phyloP scores from a whole-genome alignment of 2,888 invertebrate genomes.

The Gymnocheta viridis region DNA sequence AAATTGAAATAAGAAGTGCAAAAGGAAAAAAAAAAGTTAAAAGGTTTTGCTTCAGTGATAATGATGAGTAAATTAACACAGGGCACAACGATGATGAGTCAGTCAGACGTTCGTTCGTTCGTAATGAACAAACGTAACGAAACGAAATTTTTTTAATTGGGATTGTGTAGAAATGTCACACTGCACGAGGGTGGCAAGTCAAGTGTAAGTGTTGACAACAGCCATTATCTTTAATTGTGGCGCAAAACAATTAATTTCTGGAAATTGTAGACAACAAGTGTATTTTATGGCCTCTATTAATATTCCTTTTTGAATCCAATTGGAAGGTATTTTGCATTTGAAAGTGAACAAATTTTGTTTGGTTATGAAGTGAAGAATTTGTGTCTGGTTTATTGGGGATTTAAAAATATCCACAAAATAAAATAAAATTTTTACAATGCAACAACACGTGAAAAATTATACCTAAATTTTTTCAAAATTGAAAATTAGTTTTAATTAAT shows the following conservation, averaged over 20 bases:
- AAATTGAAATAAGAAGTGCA: not conserved
- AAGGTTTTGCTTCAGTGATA: slow-evolving; percentile 64
- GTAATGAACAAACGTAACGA: slow-evolving; percentile 51
- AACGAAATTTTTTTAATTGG: slow-evolving; percentile 42
- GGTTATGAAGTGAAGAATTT: not conserved
- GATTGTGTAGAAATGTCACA: slow-evolving; percentile 45
- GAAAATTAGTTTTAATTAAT: too few relatives aligned
- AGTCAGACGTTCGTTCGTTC: not conserved
- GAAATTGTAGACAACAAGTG: slow-evolving; percentile 62
- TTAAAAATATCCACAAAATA: too few relatives aligned
- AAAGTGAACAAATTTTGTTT: not conserved
- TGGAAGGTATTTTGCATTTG: not conserved
- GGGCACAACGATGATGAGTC: slow-evolving; percentile 30
- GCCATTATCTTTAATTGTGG: slow-evolving; percentile 69
- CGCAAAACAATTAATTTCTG: slow-evolving; percentile 66
- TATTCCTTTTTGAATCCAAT: slow-evolving; percentile 8
- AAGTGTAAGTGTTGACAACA: slow-evolving; percentile 69
- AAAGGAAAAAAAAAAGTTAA: slow-evolving; percentile 30
- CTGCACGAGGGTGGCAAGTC: slow-evolving; percentile 59
- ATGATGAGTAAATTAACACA: slow-evolving; percentile 68
- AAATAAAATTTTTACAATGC: too few relatives aligned
- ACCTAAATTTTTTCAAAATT: too few relatives aligned
- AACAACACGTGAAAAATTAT: too few relatives aligned
- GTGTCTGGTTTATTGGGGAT: not conserved
- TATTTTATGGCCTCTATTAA: slow-evolving; percentile 66